Evolutionary conservation across 2,888 invertebrate genomes (phyloP).

Genomic region (Argyresthia goedartella): DNA sequence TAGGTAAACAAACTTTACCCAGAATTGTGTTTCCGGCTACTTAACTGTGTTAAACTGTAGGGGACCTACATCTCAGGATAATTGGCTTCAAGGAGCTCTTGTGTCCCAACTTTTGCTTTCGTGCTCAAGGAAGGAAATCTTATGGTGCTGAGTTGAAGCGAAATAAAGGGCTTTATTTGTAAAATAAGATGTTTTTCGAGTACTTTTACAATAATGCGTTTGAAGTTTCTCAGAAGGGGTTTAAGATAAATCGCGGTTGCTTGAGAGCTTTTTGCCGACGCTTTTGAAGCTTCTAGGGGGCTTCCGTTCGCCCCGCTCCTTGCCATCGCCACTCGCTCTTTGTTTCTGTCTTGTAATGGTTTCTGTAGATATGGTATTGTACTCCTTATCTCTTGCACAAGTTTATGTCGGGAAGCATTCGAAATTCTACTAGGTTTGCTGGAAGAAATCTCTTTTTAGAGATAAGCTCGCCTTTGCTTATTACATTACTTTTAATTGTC

Average conservation of each 20-base stretch:
- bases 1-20: too few species aligned
- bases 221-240: conserved; percentile 37
- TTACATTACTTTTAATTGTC: too few species aligned
- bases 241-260: conserved; percentile 12
- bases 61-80: background rate
- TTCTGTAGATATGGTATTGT: conserved; percentile 24
- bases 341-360: conserved; percentile 27
- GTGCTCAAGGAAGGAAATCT: background rate
- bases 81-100: conserved; percentile 12
- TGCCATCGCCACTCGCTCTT: background rate
- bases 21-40: too few species aligned
- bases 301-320: background rate
- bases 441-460: too few species aligned
- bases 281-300: too few species aligned
- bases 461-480: too few species aligned
- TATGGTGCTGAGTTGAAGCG: background rate
- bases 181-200: conserved; percentile 31
- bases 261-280: conserved; percentile 13
- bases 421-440: too few species aligned
- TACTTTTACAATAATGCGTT: conserved; percentile 34
- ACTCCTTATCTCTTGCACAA: conserved; percentile 30
- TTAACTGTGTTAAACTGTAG: background rate
- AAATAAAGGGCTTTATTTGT: conserved; percentile 30
- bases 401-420: background rate
- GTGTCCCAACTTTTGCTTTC: conserved; percentile 29